phyloP scores from a whole-genome alignment of 1,140 invertebrate species.

The Lamellibrachia luymesi region DNA sequence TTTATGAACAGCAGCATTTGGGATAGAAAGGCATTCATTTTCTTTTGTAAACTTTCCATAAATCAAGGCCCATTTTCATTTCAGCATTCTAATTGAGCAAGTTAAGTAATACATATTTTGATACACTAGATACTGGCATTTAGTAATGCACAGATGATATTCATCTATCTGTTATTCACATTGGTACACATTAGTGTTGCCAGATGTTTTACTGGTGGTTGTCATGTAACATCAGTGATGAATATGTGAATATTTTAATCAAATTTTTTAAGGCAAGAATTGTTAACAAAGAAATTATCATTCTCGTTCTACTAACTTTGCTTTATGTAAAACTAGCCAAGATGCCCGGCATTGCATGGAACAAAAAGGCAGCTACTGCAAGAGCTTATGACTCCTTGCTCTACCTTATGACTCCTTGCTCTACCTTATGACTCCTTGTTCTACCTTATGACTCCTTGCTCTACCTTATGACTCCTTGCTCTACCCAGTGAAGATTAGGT shows the following conservation, averaged over 20 bases:
- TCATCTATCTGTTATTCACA: not conserved
- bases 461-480: too few species aligned
- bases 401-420: too few species aligned
- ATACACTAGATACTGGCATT: not conserved
- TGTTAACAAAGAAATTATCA: not conserved
- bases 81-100: not conserved
- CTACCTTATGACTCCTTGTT: too few species aligned
- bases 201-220: not conserved
- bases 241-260: not conserved
- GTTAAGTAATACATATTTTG: not conserved
- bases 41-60: not conserved
- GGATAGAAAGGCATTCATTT: not conserved
- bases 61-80: not conserved
- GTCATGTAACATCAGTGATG: not conserved
- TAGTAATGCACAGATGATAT: not conserved
- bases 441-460: too few species aligned
- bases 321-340: not conserved
- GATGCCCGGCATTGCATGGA: too few species aligned
- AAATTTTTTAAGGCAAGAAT: not conserved
- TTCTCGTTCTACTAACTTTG: not conserved
- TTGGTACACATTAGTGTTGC: not conserved
- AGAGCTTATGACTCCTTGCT: too few species aligned
- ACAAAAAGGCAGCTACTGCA: too few species aligned
- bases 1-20: not conserved
- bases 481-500: too few species aligned